Base-by-base conservation (phyloP, 2,797 vertebrate species). In the Thaleichthys pacificus region DNA sequence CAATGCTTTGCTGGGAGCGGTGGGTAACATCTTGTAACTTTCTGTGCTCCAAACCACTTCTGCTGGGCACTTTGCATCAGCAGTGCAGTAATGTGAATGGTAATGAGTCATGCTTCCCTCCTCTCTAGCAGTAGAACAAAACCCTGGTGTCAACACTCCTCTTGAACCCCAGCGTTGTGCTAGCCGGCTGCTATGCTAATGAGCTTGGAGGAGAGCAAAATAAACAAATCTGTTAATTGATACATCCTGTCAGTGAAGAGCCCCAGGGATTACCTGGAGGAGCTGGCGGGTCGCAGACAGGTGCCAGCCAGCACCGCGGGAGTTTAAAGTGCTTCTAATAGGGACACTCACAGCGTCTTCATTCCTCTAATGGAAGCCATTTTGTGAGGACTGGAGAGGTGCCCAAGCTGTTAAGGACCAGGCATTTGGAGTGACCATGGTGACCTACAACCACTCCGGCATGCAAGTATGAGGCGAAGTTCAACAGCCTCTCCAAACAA, bases 401-500 rank as follows among this genome's bases (percentile, higher is more conserved):
- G 82, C 67, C 81, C 77, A 8, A 73, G 80, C 83, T 77, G 85
- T 86, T 54, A 62, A 89, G 86, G 83, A 86, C 78, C 82, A 75
- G 79, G 82, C 70, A 70, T 85, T 83, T 3, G 17, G 28, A 21
- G 61, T 19, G 61, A 35, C 30, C 28, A 2, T 30, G 15, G 19
- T 60, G 65, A 54, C 70, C 24, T 17, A 49, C n/a, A 22, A 26
- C 42, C 65, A 5, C 42, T 47, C 65, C 65, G 11, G 21, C 42
- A 49, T 24, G 49, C 42, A 67, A 67, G 79, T 69, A 67, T 30
- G 26, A 65, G 61, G 68, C 69, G 56, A 66, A 83, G 89, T 90
- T 92, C 89, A 91, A 92, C 77, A 90, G 83, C 83, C 89, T 89
- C 88, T 92, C 80, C 68, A 77, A 75, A 74, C 78, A 74, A 68